Conservation (phyloP, 2,113 vertebrate species). For the Meles meles region DNA sequence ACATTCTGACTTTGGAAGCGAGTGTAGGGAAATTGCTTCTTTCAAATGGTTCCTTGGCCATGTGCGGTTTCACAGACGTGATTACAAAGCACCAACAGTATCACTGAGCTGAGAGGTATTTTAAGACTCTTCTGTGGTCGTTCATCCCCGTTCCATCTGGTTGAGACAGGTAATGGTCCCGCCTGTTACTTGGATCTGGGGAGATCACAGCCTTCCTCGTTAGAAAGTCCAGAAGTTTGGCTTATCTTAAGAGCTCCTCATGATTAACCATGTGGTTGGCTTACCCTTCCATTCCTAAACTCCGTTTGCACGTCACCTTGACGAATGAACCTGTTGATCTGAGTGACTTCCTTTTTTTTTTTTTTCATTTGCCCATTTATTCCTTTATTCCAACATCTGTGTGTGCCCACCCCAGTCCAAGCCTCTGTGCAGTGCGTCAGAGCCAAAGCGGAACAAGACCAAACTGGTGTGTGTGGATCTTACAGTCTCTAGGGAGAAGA, state of each 20-base stretch:
- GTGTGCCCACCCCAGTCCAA: background rate
- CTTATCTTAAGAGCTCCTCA: background rate
- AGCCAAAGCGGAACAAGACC: background rate
- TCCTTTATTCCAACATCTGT: background rate
- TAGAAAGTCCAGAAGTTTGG: background rate
- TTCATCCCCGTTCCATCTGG: background rate
- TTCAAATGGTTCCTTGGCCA: background rate
- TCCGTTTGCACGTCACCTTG: background rate
- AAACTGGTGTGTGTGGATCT: background rate
- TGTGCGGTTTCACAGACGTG: background rate
- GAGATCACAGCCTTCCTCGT: background rate
- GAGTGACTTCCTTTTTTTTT: background rate
- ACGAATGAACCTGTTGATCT: background rate
- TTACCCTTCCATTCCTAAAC: background rate
- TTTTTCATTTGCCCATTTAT: background rate
- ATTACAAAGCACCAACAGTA: background rate
- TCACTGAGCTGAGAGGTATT: background rate
- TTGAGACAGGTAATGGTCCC: background rate
- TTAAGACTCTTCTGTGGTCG: background rate
- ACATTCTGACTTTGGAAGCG: background rate
- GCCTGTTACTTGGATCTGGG: background rate
- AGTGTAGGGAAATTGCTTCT: background rate
- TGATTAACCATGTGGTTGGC: background rate
- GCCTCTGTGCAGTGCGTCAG: background rate
- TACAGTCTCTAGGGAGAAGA: background rate